Base-by-base conservation (phyloP, 2,113 vertebrate genomes). In the Cephalopterus ornatus region DNA sequence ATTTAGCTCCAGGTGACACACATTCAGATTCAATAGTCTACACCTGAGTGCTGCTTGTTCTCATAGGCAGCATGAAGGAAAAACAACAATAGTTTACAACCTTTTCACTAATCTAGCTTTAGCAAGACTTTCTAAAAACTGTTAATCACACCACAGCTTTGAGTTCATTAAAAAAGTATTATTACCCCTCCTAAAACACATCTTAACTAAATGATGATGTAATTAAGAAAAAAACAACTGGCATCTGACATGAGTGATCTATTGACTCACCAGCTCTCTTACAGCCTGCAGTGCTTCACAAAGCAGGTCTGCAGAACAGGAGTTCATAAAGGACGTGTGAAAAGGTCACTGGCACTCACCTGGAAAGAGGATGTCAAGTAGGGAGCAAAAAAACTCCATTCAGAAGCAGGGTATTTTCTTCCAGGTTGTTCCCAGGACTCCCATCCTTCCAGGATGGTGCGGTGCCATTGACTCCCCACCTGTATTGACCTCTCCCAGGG, bases 291-390 rank as follows among this genome's bases (percentile, higher is more conserved):
- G 52, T 15, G 22, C 52, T 68, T 61, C 26, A 11, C 33, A 37
- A 1, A 28, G 17, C 0, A 2, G 26, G 16, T 41, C 3, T 79
- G 53, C 41, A 16, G 66, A 63, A 15, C 77, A 85, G 73, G 44
- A 37, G 88, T 12, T 92, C 82, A 62, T 4, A 21, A 1, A 81
- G 52, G 70, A 92, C 1, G 0, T 42, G 59, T 39, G 59, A 67
- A 91, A 96, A 93, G 79, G 95, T 85, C 93, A 65, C 19, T 6
- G 16, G 75, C 65, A 5, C 85, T 92, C 90, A 94, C 92, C 93
- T 96, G 76, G 94, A 94, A 94, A 85, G 71, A 42, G 3, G 82
- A 78, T 49, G 75, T 73, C 88, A 52, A 73, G 22, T 0, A 73
- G 59, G 50, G 20, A 50, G 62, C 44, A 35, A 17, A 85, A 85